Percentiles rank a stretch among this genome's conserved stretches.
Evolutionary conservation across 2,888 invertebrate species (phyloP).

Genomic region (Dermolepida albohirtum): DNA sequence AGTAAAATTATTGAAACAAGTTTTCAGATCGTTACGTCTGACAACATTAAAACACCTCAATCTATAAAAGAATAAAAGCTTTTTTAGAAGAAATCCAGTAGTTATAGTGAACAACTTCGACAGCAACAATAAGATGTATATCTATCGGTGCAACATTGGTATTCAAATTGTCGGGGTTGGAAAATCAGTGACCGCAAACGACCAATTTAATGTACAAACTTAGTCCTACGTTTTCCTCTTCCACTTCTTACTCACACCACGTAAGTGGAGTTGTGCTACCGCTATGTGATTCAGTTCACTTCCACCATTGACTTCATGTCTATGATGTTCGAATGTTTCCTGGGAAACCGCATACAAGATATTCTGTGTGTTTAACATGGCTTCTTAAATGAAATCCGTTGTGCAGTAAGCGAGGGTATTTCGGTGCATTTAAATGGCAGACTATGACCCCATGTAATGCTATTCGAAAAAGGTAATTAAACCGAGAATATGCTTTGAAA

Average conservation of each 20-base stretch:
- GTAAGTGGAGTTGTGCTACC: slow-evolving; percentile 8
- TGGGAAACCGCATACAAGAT: slow-evolving; percentile 31
- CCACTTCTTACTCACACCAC: slow-evolving; percentile 22
- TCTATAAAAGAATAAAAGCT: no score
- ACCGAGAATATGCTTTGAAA: slow-evolving; percentile 8
- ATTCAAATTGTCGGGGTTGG: slow-evolving; percentile 54
- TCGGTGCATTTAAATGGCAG: slow-evolving; percentile 23
- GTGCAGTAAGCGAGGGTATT: slow-evolving; percentile 19
- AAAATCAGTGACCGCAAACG: slow-evolving; percentile 57
- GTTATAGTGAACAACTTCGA: slow-evolving; percentile 30
- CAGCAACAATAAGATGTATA: slow-evolving; percentile 42
- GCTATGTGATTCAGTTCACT: slow-evolving; percentile 10
- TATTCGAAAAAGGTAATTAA: slow-evolving; percentile 26
- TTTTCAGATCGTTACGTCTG: no score
- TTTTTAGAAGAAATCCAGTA: slow-evolving; percentile 9
- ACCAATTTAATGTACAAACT: slow-evolving; percentile 56
- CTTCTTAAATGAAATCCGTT: slow-evolving; percentile 33
- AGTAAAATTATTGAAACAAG: no score
- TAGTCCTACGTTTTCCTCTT: slow-evolving; percentile 50
- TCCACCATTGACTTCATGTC: slow-evolving; percentile 18
- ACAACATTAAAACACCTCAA: no score
- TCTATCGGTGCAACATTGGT: slow-evolving; percentile 48
- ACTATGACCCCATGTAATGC: background rate
- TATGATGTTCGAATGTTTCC: slow-evolving; percentile 26
- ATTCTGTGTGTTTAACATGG: slow-evolving; percentile 32